phyloP scores from a whole-genome alignment of 1,140 invertebrate species.

The silkworm (Bombyx mori) region ASM3026992v2 NC_085118.1:9696001-9696500 shows the following conservation, averaged over 20 bases:
- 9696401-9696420: conserved; percentile 83
- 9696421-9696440: conserved; percentile 75
- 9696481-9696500: conserved; percentile 83
- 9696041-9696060: conserved; percentile 84
- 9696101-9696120: conserved; percentile 83
- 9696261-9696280: conserved; percentile 82
- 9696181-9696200: conserved; percentile 81
- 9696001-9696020: conserved; percentile 83
- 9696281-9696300: conserved; percentile 84
- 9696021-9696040: conserved; percentile 82
- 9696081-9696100: conserved; percentile 89
- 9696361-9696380: conserved; percentile 47
- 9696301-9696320: conserved; percentile 82
- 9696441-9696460: conserved; percentile 77
- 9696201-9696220: conserved; percentile 82
- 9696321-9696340: conserved; percentile 85
- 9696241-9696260: conserved; percentile 87
- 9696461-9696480: conserved; percentile 79
- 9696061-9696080: conserved; percentile 83
- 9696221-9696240: conserved; percentile 90
- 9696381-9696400: conserved; percentile 74
- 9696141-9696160: conserved; percentile 85
- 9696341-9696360: conserved; percentile 80
- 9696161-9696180: conserved; percentile 87
- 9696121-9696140: conserved; percentile 87